phyloP scores from a whole-genome alignment of 2,797 vertebrate species.

The Linurgus olivaceus region DNA sequence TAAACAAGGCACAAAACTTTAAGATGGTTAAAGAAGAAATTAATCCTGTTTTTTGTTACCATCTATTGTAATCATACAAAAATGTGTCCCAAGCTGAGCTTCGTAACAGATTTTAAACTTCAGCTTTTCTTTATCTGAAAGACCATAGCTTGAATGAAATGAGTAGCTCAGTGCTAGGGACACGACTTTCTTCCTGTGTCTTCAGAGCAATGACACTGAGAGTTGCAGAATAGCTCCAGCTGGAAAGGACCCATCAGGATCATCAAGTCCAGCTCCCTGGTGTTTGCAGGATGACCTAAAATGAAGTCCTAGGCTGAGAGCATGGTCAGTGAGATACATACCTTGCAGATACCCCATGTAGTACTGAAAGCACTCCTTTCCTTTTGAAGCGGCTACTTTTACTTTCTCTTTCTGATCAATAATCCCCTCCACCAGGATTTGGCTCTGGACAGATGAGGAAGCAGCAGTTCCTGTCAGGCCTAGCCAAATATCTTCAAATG shows the following conservation, averaged over 20 bases:
- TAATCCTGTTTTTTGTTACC: background rate
- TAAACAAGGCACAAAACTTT: background rate
- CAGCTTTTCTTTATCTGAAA: background rate
- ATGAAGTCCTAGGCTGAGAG: background rate
- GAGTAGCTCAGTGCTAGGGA: background rate
- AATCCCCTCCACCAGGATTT: slow-evolving; percentile 75
- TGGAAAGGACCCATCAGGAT: background rate
- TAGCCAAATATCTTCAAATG: slow-evolving; percentile 78
- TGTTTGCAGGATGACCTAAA: background rate
- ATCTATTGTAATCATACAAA: background rate
- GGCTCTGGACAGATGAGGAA: slow-evolving; percentile 61
- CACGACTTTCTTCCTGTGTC: background rate
- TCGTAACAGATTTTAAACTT: background rate
- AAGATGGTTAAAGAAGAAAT: background rate
- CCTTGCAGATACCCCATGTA: slow-evolving; percentile 74
- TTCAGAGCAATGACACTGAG: background rate
- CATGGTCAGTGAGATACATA: background rate
- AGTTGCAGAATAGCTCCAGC: background rate
- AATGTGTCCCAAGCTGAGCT: background rate
- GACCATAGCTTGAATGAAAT: background rate
- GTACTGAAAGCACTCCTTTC: slow-evolving; percentile 75
- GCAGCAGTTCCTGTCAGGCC: slow-evolving; percentile 71
- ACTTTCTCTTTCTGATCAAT: slow-evolving; percentile 75
- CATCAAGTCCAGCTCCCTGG: background rate
- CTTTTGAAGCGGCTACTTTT: slow-evolving; percentile 73